Evolutionary conservation across 2,797 vertebrate genomes (phyloP).

Genomic region (Pithecia hirsuta): DNA sequence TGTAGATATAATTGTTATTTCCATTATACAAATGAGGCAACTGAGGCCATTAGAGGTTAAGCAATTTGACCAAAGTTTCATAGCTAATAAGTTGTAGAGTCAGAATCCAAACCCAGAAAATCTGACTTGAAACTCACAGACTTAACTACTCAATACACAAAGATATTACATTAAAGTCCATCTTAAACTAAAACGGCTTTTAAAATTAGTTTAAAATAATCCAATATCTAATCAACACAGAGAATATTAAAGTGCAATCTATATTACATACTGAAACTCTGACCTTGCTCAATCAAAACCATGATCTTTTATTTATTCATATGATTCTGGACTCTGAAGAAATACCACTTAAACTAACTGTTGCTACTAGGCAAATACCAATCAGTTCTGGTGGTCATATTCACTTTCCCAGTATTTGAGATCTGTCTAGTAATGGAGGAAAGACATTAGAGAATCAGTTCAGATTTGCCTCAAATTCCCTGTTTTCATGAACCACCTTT

Average conservation of each 20-base stretch:
- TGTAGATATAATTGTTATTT: neutral
- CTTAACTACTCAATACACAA: neutral
- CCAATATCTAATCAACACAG: neutral
- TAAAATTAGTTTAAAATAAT: conserved; percentile 2
- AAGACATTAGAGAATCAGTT: neutral
- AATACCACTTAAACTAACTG: neutral
- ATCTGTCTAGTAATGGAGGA: neutral
- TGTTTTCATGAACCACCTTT: conserved; percentile 1
- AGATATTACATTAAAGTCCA: neutral
- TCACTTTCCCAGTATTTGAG: neutral
- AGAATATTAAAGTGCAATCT: neutral
- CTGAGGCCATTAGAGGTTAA: neutral
- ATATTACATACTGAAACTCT: neutral
- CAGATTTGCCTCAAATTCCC: neutral
- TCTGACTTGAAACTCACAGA: neutral
- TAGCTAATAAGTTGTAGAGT: neutral
- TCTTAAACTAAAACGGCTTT: neutral
- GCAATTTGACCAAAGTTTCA: neutral
- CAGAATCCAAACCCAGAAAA: neutral
- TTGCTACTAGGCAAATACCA: neutral
- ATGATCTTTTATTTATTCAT: conserved; percentile 16
- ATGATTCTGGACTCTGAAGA: conserved; percentile 10
- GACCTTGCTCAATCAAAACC: neutral
- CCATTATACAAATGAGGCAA: neutral
- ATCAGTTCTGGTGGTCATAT: neutral